phyloP scores from a whole-genome alignment of 2,113 vertebrate genomes.

The Nanger granti region DNA sequence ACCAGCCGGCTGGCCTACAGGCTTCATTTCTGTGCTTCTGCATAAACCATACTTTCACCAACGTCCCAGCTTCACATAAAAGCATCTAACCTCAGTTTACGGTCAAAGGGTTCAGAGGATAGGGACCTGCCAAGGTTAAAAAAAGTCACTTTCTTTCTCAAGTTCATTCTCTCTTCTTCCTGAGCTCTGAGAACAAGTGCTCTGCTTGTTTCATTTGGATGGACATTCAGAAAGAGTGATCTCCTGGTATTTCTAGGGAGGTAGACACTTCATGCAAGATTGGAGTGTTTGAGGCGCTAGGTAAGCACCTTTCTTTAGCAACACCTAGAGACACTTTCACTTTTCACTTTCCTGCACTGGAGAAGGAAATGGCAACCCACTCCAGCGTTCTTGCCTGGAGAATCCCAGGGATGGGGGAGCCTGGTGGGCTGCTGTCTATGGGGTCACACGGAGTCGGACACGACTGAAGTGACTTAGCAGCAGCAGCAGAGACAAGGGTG shows the following conservation, averaged over 20 bases:
- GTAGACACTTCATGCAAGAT: background rate
- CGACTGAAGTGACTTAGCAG: no score
- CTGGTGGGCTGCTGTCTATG: no score
- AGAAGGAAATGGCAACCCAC: no score
- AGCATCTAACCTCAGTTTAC: background rate
- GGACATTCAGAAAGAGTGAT: background rate
- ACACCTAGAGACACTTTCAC: background rate
- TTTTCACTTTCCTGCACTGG: no score
- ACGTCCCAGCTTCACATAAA: rapidly evolving
- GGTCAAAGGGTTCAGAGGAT: background rate
- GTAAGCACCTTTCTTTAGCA: background rate
- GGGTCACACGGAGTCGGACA: no score
- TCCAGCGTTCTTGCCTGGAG: no score
- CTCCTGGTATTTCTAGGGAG: background rate
- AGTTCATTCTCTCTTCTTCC: background rate
- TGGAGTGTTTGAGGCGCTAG: background rate
- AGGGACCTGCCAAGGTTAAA: background rate
- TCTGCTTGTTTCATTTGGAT: background rate
- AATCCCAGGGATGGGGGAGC: no score
- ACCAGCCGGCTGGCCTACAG: rapidly evolving
- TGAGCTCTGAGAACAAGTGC: background rate
- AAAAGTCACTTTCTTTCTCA: background rate
- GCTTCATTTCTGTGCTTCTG: background rate
- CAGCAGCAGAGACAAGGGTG: background rate
- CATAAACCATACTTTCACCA: background rate